Evolutionary conservation across 1,140 invertebrate genomes (phyloP).

Genomic region (Macrobrachium nipponense): DNA sequence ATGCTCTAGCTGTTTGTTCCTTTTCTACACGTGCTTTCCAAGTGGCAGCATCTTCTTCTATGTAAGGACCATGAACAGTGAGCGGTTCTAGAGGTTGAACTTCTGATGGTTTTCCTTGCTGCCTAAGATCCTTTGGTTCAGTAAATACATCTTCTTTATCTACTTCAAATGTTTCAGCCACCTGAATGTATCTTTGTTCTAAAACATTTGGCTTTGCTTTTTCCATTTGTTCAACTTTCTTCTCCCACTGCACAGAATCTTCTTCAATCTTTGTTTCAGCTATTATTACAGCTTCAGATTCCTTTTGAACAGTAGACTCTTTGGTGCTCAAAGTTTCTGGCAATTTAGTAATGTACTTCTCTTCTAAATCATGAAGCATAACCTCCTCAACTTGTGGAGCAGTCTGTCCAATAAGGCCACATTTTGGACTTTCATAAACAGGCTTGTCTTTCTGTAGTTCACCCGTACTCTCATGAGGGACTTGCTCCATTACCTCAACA

Average conservation of each 20-base stretch:
- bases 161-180: slow-evolving; percentile 46
- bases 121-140: slow-evolving; percentile 26
- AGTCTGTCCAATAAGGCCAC: slow-evolving; percentile 43
- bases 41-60: slow-evolving; percentile 49
- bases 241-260: slow-evolving; percentile 46
- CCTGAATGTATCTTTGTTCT: slow-evolving; percentile 39
- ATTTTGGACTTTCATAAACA: slow-evolving; percentile 38
- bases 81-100: slow-evolving; percentile 42
- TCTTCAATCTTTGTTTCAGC: slow-evolving; percentile 51
- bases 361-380: slow-evolving; percentile 58
- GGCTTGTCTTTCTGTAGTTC: slow-evolving; percentile 38
- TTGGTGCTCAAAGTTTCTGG: slow-evolving; percentile 29
- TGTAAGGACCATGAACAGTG: slow-evolving; percentile 41
- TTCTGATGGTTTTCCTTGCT: slow-evolving; percentile 44
- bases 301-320: slow-evolving; percentile 47
- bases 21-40: slow-evolving; percentile 48
- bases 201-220: slow-evolving; percentile 44
- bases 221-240: slow-evolving; percentile 39
- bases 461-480: slow-evolving; percentile 40
- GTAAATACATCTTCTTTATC: slow-evolving; percentile 45
- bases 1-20: slow-evolving; percentile 43
- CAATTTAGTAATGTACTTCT: slow-evolving; percentile 31
- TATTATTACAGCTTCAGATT: slow-evolving; percentile 48
- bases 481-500: slow-evolving; percentile 47
- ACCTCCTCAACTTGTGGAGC: slow-evolving; percentile 51